Conservation (phyloP, 1,140 invertebrate genomes). For the Pseudomyrmex flavicornis region DNA sequence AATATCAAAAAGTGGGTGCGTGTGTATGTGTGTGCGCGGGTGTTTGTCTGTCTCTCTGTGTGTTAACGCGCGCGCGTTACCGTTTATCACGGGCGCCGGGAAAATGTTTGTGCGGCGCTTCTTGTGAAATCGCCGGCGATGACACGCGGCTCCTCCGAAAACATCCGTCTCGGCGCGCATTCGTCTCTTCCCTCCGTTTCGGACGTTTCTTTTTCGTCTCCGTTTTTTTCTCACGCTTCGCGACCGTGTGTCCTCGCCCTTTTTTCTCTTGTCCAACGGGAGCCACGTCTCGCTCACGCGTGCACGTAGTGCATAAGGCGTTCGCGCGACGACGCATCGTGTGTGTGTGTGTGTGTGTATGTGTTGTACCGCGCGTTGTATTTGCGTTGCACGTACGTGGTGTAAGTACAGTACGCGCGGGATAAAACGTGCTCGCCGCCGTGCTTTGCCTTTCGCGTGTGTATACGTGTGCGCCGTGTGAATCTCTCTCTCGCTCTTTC, state of each 20-base stretch:
- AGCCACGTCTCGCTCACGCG: conserved; percentile 54
- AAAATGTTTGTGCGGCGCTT: too few species aligned
- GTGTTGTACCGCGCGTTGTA: neutral
- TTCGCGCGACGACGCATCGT: conserved; percentile 35
- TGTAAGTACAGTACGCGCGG: conserved; percentile 9
- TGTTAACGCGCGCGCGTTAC: neutral
- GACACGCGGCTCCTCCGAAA: conserved; percentile 35
- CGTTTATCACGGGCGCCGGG: neutral
- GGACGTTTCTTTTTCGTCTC: neutral
- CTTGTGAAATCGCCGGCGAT: neutral
- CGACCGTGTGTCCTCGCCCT: neutral
- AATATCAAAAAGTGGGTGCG: too few species aligned
- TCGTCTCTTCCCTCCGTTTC: conserved; percentile 33
- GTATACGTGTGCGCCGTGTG: conserved; percentile 9
- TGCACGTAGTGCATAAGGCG: conserved; percentile 40
- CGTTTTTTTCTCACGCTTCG: neutral
- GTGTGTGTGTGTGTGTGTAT: neutral
- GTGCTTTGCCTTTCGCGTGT: conserved; percentile 20
- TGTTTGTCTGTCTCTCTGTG: too few species aligned
- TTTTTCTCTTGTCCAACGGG: conserved; percentile 3
- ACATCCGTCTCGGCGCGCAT: neutral
- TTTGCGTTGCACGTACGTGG: neutral
- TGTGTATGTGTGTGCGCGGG: neutral
- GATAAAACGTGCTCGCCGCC: conserved; percentile 24
- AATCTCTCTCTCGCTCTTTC: neutral